A percentile compares a stretch with the other conserved stretches of the same genome.
Evolutionary conservation across 2,113 vertebrate species (phyloP).

Genomic region (Spea multiplicata): DNA sequence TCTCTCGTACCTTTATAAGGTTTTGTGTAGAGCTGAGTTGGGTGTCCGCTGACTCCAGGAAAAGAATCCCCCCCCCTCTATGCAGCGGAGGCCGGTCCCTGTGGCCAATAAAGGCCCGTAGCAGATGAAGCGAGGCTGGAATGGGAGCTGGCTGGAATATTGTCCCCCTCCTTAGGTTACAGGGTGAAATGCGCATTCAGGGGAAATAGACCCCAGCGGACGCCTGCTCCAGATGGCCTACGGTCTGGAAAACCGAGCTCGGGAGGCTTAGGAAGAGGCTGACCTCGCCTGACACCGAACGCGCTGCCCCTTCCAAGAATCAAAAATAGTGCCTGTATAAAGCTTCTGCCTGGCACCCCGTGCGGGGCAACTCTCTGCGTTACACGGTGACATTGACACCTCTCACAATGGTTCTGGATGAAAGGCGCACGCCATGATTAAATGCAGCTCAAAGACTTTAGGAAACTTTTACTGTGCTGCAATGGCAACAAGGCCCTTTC

Average conservation of each 20-base stretch:
- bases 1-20: constrained; percentile 39
- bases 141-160: not conserved
- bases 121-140: constrained; percentile 23
- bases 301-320: constrained; percentile 13
- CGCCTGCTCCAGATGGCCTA: constrained; percentile 25
- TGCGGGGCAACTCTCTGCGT: not conserved
- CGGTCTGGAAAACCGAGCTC: not conserved
- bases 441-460: no score
- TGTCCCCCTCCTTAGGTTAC: constrained; percentile 21
- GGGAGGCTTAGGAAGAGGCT: not conserved
- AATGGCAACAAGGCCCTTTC: no score
- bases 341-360: not conserved
- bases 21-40: not conserved
- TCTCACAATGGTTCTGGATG: not conserved
- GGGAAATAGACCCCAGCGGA: constrained; percentile 26
- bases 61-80: not conserved
- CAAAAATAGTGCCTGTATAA: constrained; percentile 44
- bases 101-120: constrained; percentile 1
- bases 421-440: no score
- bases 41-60: constrained; percentile 14
- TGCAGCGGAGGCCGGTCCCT: not conserved
- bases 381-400: not conserved
- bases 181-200: constrained; percentile 31
- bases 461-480: no score
- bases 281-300: not conserved